phyloP scores from a whole-genome alignment of 2,888 invertebrate genomes.

The Eupithecia insigniata region DNA sequence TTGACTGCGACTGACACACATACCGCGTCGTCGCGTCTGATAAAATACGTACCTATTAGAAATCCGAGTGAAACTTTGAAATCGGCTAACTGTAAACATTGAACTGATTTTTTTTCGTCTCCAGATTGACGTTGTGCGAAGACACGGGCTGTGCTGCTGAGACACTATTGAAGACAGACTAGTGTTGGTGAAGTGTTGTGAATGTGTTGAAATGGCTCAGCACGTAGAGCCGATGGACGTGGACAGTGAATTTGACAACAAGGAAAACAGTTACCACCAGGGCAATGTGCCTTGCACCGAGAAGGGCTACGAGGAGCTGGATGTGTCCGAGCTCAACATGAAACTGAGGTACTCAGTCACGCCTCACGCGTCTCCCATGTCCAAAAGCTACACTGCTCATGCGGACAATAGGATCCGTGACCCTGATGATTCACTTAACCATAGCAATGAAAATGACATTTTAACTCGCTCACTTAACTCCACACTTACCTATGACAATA shows the following conservation, averaged over 20 bases:
- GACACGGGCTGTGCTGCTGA: constrained; percentile 42
- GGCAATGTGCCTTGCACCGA: constrained; percentile 73
- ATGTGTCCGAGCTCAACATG: constrained; percentile 77
- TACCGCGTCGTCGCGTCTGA: constrained; percentile 66
- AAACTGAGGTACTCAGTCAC: constrained; percentile 76
- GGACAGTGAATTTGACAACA: constrained; percentile 76
- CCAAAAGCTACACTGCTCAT: constrained; percentile 69
- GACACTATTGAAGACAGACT: constrained; percentile 26
- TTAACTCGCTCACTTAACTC: constrained; percentile 71
- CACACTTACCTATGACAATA: constrained; percentile 59
- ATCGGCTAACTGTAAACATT: constrained; percentile 73
- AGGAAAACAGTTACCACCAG: constrained; percentile 72
- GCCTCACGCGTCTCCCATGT: constrained; percentile 75
- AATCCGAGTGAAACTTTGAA: constrained; percentile 78
- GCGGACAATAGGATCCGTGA: constrained; percentile 59
- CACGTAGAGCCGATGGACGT: constrained; percentile 75
- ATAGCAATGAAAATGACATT: constrained; percentile 56
- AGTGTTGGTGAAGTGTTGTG: constrained; percentile 36
- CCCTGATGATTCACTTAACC: constrained; percentile 55
- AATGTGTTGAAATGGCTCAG: constrained; percentile 67
- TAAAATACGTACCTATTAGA: constrained; percentile 69
- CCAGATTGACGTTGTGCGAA: constrained; percentile 54
- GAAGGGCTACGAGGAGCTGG: constrained; percentile 76
- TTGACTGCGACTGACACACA: constrained; percentile 67
- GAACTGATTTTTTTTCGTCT: constrained; percentile 67